Evolutionary conservation across 1,140 invertebrate species (phyloP), one percentile per base, ranked within the genome.

Genomic region (Dendroctonus ponderosae): DNA sequence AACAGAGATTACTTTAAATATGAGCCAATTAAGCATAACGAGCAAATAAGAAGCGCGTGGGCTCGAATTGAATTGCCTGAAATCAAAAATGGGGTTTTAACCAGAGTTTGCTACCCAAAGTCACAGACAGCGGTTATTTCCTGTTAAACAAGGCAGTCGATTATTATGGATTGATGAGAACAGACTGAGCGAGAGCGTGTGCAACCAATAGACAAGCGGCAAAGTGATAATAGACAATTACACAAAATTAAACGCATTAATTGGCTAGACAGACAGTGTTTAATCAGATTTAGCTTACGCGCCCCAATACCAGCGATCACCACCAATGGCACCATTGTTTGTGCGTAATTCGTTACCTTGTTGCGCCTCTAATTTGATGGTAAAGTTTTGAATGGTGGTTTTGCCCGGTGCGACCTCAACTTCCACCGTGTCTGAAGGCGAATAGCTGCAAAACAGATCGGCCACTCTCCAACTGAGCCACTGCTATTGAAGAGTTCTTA

Each of bases 331-430:
- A 56, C 11, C 12, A 7, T 60, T 64, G 12, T 53, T 5, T 15
- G 5, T 37, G 37, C 37, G 12, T 54, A 44, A 56, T 43, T 60
- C 56, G 66, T 76, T 78, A 78, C 76, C 76, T 77, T 72, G 58
- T 9, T 64, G 48, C 7, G 77, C 66, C 49, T 75, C 62, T 63
- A 69, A 64, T 70, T 69, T 75, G 65, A 85, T 74, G 14, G 71
- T 78, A 69, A 86, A 83, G 76, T 86, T 81, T 42, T 83, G 73
- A 42, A 82, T 76, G 37, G 75, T 72, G 26, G 76, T 74, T 62
- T 77, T 74, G 38, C 72, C 79, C 38, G 79, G 58, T 66, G 72
- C 71, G 15, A 85, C 80, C 5, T 66, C 76, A 7, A 85, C 75
- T 26, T 67, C 70, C 51, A 78, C 66, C 41, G 70, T 62, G 8